Evolutionary conservation across 2,888 invertebrate species (phyloP), one percentile per base, ranked within the genome.

Genomic region (Eremobia ochroleuca): DNA sequence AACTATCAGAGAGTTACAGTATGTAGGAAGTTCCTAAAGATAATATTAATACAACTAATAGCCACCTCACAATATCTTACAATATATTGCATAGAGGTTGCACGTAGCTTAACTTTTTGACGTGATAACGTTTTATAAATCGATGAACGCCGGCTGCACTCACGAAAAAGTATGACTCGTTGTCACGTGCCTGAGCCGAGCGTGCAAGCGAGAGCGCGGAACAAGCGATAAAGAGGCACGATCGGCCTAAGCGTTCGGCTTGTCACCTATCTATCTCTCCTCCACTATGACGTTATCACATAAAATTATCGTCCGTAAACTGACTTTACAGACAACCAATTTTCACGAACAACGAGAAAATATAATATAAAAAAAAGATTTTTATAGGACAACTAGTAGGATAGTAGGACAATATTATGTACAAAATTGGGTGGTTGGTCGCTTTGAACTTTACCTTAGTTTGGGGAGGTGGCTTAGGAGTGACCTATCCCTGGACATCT

Each of bases 1-100:
- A 52, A 9, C 11, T 64, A 77, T 62, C 25, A 64, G 64, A 77
- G 62, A 78, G 70, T 64, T 40, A 58, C 46, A 46, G 78, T 64
- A 78, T 64, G 70, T 71, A 65, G 37, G 58, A 78, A 77, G 79
- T 79, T 71, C 78, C 78, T 79, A 71, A 65, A 65, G 1, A n/a
- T 78, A 69, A 52, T 62, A 55, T 28, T 62, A 69, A 43, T 69
- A 15, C 4, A 52, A 70, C 8, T 52, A 59, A 52, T 55, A 58
- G 46, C 78, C 34, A 18, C 49, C 49, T 15, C n/a, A 70, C 40
- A 18, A 11, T 6, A 69, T 37, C 61, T 55, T 64, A 25, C 18
- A 77, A 28, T 46, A 31, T 31, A 13, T 40, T 31, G 52, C 34
- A 62, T 55, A 62, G 9, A 37, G 8, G 8, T 67, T 43, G 31